Evolutionary conservation across 2,888 invertebrate species (phyloP), one percentile per base, ranked within the genome.

Genomic region (Temnothorax unifasciatus): DNA sequence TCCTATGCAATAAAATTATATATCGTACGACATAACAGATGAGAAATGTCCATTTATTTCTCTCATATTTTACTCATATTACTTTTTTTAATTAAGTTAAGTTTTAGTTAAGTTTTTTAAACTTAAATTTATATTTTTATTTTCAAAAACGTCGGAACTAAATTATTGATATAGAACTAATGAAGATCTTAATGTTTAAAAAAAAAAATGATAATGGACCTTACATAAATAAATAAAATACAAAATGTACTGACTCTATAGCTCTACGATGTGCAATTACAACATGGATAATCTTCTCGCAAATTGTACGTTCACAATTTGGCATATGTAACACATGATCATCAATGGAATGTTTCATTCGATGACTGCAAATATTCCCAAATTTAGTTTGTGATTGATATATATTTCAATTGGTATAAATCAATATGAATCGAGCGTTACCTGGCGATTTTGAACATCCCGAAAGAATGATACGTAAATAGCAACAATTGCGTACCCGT

Each of bases 401-500:
- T 38, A 61, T 41, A n/a, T 9, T 63, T 34, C 34, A 34, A 34
- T 34, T 6, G 34, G 6, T 34, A 34, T 34, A 34, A 2, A 15
- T 29, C 3, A 15, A 44, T 47, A 50, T 21, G 15, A 63, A 63
- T 41, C 1, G 15, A 57, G 50, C 8, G 13, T 61, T 25, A 76
- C 76, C 76, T 50, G 25, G 76, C 25, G 18, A 76, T 64, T 64
- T 64, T 41, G 25, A 76, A 76, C 64, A 76, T 76, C 8, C 76
- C 76, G 4, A 64, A 64, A 25, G 64, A 38, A 64, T 76, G 76
- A 25, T 18, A 41, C 0, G 3, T 0, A 25, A 64, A 41, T 52
- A 38, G 18, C 5, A 76, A 4, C 18, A 52, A 8, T 41, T 76
- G 76, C 25, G 25, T 76, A 13, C 11, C 38, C 3, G 64, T 76